Percentiles rank a stretch among this genome's conserved stretches.
Evolutionary conservation across 2,888 invertebrate species (phyloP).

Genomic region (Tenthredo scrophulariae): DNA sequence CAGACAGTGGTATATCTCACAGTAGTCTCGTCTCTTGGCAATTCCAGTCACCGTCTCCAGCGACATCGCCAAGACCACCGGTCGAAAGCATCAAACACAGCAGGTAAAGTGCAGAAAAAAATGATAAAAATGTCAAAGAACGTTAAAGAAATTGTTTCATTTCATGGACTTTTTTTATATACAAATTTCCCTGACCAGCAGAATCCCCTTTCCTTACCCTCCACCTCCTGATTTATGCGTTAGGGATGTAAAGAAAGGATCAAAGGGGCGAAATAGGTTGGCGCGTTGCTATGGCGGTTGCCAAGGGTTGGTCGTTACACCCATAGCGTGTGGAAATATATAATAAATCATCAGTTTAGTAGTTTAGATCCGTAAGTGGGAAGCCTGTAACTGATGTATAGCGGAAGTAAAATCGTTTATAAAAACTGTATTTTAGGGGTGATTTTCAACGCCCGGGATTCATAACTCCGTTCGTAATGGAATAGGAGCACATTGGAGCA

Average conservation of each 20-base stretch:
- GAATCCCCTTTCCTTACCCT: background rate
- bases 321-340: conserved; percentile 17
- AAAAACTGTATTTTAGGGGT: background rate
- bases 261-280: background rate
- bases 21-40: conserved; percentile 85
- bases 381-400: background rate
- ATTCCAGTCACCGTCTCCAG: conserved; percentile 80
- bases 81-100: conserved; percentile 80
- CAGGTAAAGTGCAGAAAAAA: conserved; percentile 74
- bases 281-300: conserved; percentile 52
- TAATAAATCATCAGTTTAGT: conserved; percentile 40
- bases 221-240: background rate
- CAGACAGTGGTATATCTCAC: conserved; percentile 82
- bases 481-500: too few relatives aligned
- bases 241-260: conserved; percentile 25
- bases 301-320: conserved; percentile 21
- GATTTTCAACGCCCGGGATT: background rate
- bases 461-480: too few relatives aligned
- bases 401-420: background rate
- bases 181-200: background rate
- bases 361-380: conserved; percentile 21
- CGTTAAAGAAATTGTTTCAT: background rate
- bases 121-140: background rate
- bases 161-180: background rate
- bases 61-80: conserved; percentile 75